Evolutionary conservation across 2,113 vertebrate genomes (phyloP).

Genomic region (Zeus faber): DNA sequence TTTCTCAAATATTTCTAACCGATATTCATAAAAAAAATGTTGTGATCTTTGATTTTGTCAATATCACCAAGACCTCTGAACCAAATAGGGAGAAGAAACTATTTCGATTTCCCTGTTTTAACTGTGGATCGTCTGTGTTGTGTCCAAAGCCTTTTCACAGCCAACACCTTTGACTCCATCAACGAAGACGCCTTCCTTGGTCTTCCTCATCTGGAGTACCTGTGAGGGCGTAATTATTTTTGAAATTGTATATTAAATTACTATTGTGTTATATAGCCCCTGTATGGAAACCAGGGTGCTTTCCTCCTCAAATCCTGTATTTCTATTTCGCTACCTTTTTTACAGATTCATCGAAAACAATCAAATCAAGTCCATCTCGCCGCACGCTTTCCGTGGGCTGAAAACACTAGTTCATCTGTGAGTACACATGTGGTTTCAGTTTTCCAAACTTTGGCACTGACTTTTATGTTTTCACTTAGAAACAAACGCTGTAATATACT

Average conservation of each 20-base stretch:
- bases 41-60: too few relatives aligned
- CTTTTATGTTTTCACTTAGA: background rate
- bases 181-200: conserved; percentile 94
- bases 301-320: too few relatives aligned
- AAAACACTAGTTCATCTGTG: conserved; percentile 96
- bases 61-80: too few relatives aligned
- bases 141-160: conserved; percentile 88
- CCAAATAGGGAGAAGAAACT: too few relatives aligned
- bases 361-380: conserved; percentile 93
- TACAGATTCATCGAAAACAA: conserved; percentile 99
- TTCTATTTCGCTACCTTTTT: conserved; percentile 21
- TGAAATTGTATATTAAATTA: background rate
- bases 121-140: conserved; percentile 3
- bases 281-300: too few relatives aligned
- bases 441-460: background rate
- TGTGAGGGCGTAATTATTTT: conserved; percentile 79
- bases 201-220: conserved; percentile 95
- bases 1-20: background rate
- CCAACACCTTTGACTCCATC: conserved; percentile 92
- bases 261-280: background rate
- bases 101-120: background rate
- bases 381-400: conserved; percentile 91
- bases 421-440: conserved; percentile 67
- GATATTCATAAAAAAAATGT: too few relatives aligned
- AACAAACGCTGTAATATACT: too few relatives aligned